Percentiles rank a stretch among this genome's conserved stretches.
Evolutionary conservation across 2,113 vertebrate genomes (phyloP).

Genomic region (Corythornis vintsioides): DNA sequence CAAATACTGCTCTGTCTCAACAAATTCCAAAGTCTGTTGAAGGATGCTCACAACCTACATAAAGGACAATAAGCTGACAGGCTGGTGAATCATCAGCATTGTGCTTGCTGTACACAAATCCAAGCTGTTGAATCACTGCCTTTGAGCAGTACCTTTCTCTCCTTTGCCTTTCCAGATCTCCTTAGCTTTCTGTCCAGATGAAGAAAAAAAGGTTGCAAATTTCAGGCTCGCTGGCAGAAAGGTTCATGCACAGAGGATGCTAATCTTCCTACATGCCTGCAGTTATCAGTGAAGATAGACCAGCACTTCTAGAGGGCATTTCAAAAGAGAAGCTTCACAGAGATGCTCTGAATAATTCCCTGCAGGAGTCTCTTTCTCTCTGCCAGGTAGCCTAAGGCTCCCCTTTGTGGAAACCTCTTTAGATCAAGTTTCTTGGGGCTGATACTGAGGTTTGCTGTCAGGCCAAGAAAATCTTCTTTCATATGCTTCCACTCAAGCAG

Average conservation of each 20-base stretch:
- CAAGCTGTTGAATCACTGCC: neutral
- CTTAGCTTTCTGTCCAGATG: neutral
- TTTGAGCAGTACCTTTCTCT: neutral
- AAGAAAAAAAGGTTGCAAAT: neutral
- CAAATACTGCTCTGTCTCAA: neutral
- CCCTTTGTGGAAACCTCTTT: slow-evolving; percentile 48
- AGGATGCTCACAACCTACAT: neutral
- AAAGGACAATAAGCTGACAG: neutral
- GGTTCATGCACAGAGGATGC: neutral
- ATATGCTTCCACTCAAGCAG: slow-evolving; percentile 36
- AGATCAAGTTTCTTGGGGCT: slow-evolving; percentile 37
- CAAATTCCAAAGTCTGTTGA: neutral
- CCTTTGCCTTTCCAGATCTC: neutral
- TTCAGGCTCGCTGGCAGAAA: neutral
- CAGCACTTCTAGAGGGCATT: slow-evolving; percentile 16
- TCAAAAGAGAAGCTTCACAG: slow-evolving; percentile 22
- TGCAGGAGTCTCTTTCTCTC: slow-evolving; percentile 2
- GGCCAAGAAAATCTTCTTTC: slow-evolving; percentile 46
- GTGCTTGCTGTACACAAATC: neutral
- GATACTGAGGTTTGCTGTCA: slow-evolving; percentile 32
- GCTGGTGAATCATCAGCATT: neutral
- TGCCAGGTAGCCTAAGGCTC: slow-evolving; percentile 49
- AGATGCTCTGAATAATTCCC: slow-evolving; percentile 20
- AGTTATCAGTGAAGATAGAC: neutral
- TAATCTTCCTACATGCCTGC: neutral